Percentiles rank a stretch among this genome's conserved stretches.
phyloP scores from a whole-genome alignment of 2,888 invertebrate genomes.

The Mesorhabditis belari region DNA sequence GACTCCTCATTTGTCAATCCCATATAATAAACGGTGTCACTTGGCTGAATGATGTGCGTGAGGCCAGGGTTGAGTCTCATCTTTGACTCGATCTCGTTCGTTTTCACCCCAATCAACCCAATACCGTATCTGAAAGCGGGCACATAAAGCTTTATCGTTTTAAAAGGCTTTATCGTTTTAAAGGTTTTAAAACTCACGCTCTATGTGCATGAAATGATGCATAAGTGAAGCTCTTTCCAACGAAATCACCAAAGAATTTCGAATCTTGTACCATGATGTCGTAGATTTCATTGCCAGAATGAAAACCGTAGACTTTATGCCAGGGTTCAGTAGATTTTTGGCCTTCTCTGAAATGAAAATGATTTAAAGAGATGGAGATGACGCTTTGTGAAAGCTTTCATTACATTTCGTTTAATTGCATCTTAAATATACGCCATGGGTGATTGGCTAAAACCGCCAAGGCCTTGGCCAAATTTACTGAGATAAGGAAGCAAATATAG shows the following conservation, averaged over 20 bases:
- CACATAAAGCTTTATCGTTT: neutral
- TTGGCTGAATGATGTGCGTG: conserved; percentile 89
- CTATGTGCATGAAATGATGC: conserved; percentile 97
- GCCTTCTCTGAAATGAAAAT: conserved; percentile 69
- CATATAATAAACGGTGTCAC: conserved; percentile 68
- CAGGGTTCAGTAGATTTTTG: conserved; percentile 92
- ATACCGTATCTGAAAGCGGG: conserved; percentile 74
- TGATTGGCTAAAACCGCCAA: too few species aligned
- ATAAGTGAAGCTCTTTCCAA: conserved; percentile 98
- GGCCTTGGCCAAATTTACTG: too few species aligned
- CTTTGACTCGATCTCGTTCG: conserved; percentile 68
- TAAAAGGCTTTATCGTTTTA: neutral
- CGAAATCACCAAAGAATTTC: conserved; percentile 94
- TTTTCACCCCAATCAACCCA: conserved; percentile 86
- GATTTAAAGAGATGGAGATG: neutral
- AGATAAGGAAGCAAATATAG: too few species aligned
- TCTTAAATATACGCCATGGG: too few species aligned
- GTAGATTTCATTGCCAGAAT: conserved; percentile 98
- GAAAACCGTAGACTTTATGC: conserved; percentile 94
- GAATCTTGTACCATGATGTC: conserved; percentile 66
- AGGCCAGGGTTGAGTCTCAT: conserved; percentile 94
- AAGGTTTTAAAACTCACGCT: conserved; percentile 66
- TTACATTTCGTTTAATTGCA: neutral
- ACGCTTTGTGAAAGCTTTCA: neutral
- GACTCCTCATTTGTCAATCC: conserved; percentile 49